Conservation (phyloP, 2,113 vertebrate species). For the Apteryx owenii region DNA sequence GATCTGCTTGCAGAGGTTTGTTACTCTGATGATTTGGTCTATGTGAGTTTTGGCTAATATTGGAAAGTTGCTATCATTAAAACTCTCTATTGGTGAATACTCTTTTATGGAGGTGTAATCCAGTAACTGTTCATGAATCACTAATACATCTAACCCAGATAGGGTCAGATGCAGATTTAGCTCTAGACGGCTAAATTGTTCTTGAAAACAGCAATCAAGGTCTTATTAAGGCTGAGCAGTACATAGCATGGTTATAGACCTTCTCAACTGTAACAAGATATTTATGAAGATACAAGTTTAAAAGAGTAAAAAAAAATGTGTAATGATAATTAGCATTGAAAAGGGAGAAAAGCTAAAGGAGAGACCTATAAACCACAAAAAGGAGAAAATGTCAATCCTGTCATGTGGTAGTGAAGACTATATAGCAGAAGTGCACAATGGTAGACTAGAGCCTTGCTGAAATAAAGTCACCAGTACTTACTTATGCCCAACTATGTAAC, state of each 20-base stretch:
- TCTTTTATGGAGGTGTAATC: not conserved
- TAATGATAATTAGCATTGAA: not conserved
- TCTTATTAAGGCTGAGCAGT: not conserved
- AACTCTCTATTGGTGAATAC: not conserved
- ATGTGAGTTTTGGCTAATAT: not conserved
- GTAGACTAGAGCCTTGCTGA: not conserved
- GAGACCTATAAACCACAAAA: not conserved
- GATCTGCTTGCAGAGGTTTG: not conserved
- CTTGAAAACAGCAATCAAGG: not conserved
- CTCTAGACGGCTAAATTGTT: not conserved
- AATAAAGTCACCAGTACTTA: not conserved
- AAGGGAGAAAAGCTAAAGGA: not conserved
- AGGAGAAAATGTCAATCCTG: not conserved
- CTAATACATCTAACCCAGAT: not conserved
- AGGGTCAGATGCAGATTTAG: not conserved
- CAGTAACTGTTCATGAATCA: not conserved
- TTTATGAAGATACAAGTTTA: not conserved
- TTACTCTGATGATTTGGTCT: not conserved
- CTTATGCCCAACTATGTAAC: not conserved
- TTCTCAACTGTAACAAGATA: not conserved
- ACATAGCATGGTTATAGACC: not conserved
- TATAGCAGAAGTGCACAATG: not conserved
- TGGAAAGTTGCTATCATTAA: not conserved
- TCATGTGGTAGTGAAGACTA: not conserved
- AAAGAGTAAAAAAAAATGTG: not conserved